phyloP scores from a whole-genome alignment of 2,888 invertebrate species.

The Acrocera orbiculus region DNA sequence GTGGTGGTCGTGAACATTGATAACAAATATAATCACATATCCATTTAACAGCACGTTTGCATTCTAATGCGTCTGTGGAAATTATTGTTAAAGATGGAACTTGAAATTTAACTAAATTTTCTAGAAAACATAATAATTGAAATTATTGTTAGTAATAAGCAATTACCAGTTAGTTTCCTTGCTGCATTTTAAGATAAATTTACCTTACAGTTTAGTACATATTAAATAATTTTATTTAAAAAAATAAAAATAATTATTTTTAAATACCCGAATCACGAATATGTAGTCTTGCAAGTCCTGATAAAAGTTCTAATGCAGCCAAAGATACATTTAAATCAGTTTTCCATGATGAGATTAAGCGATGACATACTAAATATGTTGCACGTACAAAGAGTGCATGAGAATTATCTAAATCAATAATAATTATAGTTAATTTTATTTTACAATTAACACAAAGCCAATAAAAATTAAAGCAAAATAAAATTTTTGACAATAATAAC shows the following conservation, averaged over 20 bases:
- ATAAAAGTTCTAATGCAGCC: slow-evolving; percentile 80
- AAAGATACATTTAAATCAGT: slow-evolving; percentile 84
- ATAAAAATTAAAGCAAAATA: slow-evolving; percentile 7
- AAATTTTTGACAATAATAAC: slow-evolving; percentile 1
- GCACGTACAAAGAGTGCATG: slow-evolving; percentile 81
- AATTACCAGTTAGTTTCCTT: slow-evolving; percentile 38
- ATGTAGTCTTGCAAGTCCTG: slow-evolving; percentile 77
- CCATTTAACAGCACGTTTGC: slow-evolving; percentile 89
- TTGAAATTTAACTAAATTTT: slow-evolving; percentile 29
- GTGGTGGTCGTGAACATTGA: slow-evolving; percentile 88
- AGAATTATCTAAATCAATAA: slow-evolving; percentile 47
- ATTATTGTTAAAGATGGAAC: slow-evolving; percentile 25
- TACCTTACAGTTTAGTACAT: no score
- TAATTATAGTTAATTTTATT: slow-evolving; percentile 2
- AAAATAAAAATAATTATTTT: background rate
- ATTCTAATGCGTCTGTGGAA: slow-evolving; percentile 65
- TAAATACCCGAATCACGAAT: slow-evolving; percentile 68
- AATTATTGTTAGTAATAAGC: no score
- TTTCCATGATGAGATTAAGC: slow-evolving; percentile 91
- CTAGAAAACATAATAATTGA: slow-evolving; percentile 22
- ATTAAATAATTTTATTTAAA: background rate
- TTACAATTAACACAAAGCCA: slow-evolving; percentile 19
- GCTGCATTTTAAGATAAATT: slow-evolving; percentile 26
- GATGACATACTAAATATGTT: slow-evolving; percentile 85
- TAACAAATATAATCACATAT: slow-evolving; percentile 94